Conservation (phyloP, 2,113 vertebrate genomes). For the Rhadina sibilatrix region DNA sequence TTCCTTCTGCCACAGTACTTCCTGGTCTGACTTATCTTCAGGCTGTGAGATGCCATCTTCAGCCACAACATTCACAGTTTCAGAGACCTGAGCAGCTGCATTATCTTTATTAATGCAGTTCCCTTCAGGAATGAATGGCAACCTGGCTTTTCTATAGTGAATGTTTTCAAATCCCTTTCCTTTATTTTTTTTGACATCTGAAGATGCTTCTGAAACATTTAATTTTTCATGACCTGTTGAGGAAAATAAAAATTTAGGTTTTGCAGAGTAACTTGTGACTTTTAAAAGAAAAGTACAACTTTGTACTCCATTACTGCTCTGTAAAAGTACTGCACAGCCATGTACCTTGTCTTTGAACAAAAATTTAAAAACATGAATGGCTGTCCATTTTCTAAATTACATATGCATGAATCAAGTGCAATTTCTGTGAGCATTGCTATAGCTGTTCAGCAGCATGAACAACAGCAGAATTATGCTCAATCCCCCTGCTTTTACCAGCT, state of each 20-base stretch:
- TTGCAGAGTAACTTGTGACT: neutral
- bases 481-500: slow-evolving; percentile 75
- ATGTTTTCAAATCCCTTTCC: slow-evolving; percentile 60
- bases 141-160: slow-evolving; percentile 65
- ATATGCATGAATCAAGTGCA: neutral
- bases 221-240: slow-evolving; percentile 68
- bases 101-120: slow-evolving; percentile 3
- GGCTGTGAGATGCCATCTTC: slow-evolving; percentile 42
- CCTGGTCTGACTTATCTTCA: neutral
- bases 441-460: neutral
- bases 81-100: neutral
- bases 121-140: slow-evolving; percentile 33
- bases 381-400: neutral
- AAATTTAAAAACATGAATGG: neutral
- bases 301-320: neutral
- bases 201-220: slow-evolving; percentile 39
- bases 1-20: slow-evolving; percentile 18
- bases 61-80: slow-evolving; percentile 54
- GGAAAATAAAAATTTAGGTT: neutral
- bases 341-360: neutral
- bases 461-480: neutral
- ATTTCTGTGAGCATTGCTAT: neutral
- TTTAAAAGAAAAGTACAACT: neutral
- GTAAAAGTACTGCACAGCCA: neutral
- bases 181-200: slow-evolving; percentile 71